Conservation (phyloP, 1,140 invertebrate species). For the Venturia canescens region DNA sequence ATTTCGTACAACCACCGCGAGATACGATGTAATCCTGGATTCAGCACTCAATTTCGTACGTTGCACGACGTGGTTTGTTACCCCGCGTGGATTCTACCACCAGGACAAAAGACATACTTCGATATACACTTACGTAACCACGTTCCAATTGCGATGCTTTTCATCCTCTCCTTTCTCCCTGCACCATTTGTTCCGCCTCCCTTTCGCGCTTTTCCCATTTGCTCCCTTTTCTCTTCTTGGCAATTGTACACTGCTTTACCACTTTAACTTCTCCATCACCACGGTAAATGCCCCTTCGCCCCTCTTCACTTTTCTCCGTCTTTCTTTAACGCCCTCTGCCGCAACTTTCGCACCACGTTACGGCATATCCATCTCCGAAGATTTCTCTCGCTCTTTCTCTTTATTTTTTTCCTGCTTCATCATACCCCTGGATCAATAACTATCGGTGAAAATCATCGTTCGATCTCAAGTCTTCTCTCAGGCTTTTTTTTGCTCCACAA, state of each 20-base stretch:
- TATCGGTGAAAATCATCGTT: too few species aligned
- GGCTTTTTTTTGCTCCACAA: too few species aligned
- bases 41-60: conserved; percentile 77
- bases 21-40: conserved; percentile 72
- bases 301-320: conserved; percentile 14
- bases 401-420: background rate
- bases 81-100: conserved; percentile 41
- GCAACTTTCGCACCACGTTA: background rate
- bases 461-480: too few species aligned
- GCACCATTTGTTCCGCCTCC: conserved; percentile 20
- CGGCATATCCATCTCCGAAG: conserved; percentile 15
- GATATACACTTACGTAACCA: conserved; percentile 9
- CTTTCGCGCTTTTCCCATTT: conserved; percentile 42
- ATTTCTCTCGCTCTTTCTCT: conserved; percentile 18
- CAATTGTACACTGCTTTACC: conserved; percentile 42
- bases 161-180: background rate
- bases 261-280: conserved; percentile 42
- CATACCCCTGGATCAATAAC: background rate
- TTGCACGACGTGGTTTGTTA: conserved; percentile 72
- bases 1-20: conserved; percentile 11
- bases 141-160: conserved; percentile 1
- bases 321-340: conserved; percentile 33
- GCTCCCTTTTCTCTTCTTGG: conserved; percentile 30
- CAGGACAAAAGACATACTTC: conserved; percentile 41
- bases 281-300: background rate